Evolutionary conservation across 2,113 vertebrate species (phyloP).

Genomic region (Myiopsitta monachus): DNA sequence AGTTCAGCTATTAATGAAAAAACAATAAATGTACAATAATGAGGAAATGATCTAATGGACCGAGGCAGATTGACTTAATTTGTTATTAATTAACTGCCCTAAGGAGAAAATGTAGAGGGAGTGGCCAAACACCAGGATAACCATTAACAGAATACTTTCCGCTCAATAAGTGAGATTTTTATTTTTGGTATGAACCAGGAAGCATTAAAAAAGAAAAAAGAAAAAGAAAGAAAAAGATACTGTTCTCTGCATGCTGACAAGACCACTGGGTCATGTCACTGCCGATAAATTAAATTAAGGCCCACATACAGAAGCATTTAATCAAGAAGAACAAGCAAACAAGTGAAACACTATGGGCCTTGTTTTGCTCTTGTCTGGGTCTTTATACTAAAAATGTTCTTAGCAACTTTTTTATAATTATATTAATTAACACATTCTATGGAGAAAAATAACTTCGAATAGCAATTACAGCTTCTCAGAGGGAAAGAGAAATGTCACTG

Average conservation of each 20-base stretch:
- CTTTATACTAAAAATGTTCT: background rate
- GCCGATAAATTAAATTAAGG: slow-evolving; percentile 62
- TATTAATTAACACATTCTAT: slow-evolving; percentile 28
- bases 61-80: slow-evolving; percentile 50
- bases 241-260: slow-evolving; percentile 23
- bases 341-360: slow-evolving; percentile 36
- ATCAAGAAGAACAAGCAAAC: slow-evolving; percentile 37
- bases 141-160: slow-evolving; percentile 15
- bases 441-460: slow-evolving; percentile 1
- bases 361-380: background rate
- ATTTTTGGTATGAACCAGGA: background rate
- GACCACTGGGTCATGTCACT: slow-evolving; percentile 2
- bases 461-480: background rate
- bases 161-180: slow-evolving; percentile 10
- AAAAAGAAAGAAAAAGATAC: slow-evolving; percentile 6
- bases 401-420: slow-evolving; percentile 18
- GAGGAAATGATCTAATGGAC: slow-evolving; percentile 65
- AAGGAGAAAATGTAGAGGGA: slow-evolving; percentile 24
- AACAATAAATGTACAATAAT: slow-evolving; percentile 46
- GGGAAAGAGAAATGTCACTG: background rate
- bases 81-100: slow-evolving; percentile 57
- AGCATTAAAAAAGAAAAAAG: background rate
- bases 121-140: slow-evolving; percentile 9
- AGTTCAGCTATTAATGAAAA: slow-evolving; percentile 53
- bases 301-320: slow-evolving; percentile 43